These are phyloP conservation scores for Onychostruthus taczanowskii DNA, from an alignment of 2,113 vertebrate genomes.

Conservation along the genomic window DNA sequence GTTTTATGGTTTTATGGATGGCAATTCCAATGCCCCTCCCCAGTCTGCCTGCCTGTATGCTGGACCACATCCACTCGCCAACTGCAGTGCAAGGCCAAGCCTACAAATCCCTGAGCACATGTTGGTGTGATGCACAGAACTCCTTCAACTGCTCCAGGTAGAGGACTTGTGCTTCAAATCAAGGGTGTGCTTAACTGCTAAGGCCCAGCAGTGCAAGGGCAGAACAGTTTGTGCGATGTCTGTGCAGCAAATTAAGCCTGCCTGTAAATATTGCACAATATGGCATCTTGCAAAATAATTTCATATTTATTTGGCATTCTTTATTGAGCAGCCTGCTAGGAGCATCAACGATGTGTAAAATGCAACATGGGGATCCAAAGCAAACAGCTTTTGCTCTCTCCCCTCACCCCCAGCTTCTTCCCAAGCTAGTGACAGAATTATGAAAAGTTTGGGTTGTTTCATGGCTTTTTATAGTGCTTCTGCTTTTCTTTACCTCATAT, in stretches of 20 bases:
- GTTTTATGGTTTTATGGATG: neutral
- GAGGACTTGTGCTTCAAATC: constrained; percentile 7
- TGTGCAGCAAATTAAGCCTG: constrained; percentile 48
- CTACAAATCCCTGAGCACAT: neutral
- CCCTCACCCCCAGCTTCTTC: neutral
- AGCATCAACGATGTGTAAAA: constrained; percentile 18
- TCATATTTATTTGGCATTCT: constrained; percentile 48
- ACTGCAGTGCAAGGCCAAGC: neutral
- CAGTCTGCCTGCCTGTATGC: neutral
- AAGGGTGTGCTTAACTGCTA: constrained; percentile 1
- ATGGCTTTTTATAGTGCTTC: neutral
- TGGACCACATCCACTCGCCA: neutral
- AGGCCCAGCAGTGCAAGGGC: neutral
- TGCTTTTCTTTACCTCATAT: constrained; percentile 82
- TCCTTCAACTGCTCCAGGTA: neutral
- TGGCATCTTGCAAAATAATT: constrained; percentile 44
- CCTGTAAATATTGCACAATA: constrained; percentile 61
- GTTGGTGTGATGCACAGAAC: neutral
- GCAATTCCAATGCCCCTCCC: neutral
- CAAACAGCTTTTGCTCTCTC: neutral
- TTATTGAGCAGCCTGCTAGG: constrained; percentile 48
- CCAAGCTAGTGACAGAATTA: neutral
- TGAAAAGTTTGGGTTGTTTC: neutral
- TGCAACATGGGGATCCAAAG: neutral
- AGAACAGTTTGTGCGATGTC: constrained; percentile 8